Conservation (phyloP, 2,888 invertebrate species). For the Dicyrtoma fusca region DNA sequence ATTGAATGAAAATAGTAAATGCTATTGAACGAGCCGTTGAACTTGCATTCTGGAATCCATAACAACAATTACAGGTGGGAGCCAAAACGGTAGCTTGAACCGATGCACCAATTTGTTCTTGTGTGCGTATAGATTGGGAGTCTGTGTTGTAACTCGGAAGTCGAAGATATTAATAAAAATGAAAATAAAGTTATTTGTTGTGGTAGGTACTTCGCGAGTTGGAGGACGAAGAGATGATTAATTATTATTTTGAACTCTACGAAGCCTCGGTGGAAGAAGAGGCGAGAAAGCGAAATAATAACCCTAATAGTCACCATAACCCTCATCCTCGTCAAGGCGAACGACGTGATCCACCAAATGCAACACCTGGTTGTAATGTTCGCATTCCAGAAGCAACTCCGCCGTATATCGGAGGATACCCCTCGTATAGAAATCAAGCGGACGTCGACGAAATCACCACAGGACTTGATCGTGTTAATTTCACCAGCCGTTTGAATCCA, state of each 20-base stretch:
- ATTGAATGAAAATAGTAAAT: no score
- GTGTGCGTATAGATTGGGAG: not conserved
- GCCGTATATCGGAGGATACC: conserved; percentile 25
- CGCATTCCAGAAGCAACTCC: conserved; percentile 15
- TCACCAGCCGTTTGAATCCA: conserved; percentile 77
- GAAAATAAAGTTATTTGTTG: not conserved
- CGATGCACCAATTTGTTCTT: not conserved
- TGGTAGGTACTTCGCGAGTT: conserved; percentile 78
- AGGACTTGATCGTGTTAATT: conserved; percentile 46
- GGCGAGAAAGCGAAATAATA: conserved; percentile 36
- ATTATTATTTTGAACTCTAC: conserved; percentile 71
- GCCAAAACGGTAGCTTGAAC: no score
- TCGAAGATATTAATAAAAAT: not conserved
- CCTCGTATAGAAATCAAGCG: conserved; percentile 28
- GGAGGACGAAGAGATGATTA: conserved; percentile 85
- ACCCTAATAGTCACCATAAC: conserved; percentile 13
- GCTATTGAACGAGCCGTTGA: no score
- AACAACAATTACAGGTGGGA: no score
- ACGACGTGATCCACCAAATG: conserved; percentile 23
- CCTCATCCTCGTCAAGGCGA: conserved; percentile 5
- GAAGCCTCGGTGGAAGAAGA: conserved; percentile 68
- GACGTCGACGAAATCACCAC: conserved; percentile 47
- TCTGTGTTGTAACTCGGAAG: not conserved
- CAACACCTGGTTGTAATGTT: conserved; percentile 19
- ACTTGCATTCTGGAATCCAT: no score